These are phyloP conservation scores for Conus canariensis DNA, from an alignment of 2,888 invertebrate species.

Conservation along the genomic window DNA sequence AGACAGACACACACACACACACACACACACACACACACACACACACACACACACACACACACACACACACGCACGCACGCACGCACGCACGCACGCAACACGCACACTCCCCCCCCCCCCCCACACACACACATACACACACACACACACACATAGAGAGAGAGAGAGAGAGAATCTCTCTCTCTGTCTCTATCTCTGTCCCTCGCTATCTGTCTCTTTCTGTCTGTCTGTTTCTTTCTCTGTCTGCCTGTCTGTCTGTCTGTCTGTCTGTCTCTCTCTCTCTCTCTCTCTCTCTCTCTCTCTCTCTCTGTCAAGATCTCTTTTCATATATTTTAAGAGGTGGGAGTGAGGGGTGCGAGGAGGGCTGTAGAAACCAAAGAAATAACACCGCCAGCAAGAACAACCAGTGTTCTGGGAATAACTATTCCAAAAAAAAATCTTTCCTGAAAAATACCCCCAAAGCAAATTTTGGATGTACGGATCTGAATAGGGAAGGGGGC, in stretches of 20 bases:
- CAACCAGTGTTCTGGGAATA: too few relatives aligned
- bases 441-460: too few relatives aligned
- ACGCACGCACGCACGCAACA: background rate
- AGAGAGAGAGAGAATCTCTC: background rate
- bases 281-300: background rate
- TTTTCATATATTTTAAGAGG: too few relatives aligned
- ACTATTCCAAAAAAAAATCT: too few relatives aligned
- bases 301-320: background rate
- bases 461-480: too few relatives aligned
- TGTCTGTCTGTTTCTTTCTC: background rate
- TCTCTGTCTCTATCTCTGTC: background rate
- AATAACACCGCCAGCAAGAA: too few relatives aligned
- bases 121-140: background rate
- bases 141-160: background rate
- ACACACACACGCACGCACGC: background rate
- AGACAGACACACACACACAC: slow-evolving; percentile 7
- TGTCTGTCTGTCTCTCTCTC: background rate
- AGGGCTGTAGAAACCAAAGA: too few relatives aligned
- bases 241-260: background rate
- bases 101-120: background rate
- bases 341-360: too few relatives aligned
- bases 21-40: background rate
- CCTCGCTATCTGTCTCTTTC: background rate
- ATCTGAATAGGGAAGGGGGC: too few relatives aligned
- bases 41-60: background rate